Base-by-base conservation (phyloP, 92 coral and sea anemone species). In the Zoanthus sansibaricus region DNA sequence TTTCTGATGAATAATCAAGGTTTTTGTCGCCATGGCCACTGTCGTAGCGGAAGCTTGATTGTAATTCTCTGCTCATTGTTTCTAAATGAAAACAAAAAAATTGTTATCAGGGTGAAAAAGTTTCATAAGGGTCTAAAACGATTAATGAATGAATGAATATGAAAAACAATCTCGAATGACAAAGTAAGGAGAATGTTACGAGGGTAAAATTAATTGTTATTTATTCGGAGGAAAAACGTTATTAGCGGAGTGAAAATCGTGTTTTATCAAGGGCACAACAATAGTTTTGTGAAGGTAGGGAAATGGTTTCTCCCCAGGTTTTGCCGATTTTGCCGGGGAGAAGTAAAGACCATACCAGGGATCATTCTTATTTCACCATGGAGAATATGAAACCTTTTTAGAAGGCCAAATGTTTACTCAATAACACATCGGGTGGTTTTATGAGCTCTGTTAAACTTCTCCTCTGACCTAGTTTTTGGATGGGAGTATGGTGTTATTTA, bases 391-490 rank as follows among this genome's bases (percentile, higher is more conserved):
- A 77, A 77, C 54, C 69, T 77, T 74, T 72, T 72, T 47, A 74
- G n/a, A 74, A 74, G 78, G 48, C 94, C 94, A 89, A 92, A 89
- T 49, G 92, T 73, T 3, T 89, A 86, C 32, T 89, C 91, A 72
- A 89, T 86, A 4, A 89, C 37, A n/a, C 92, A 82, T 59, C 92
- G 70, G 62, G 92, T 92, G 56, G 33, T 44, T 69, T 92, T 89
- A 54, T 76, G 87, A 18, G 90, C 82, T 31, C 76, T 30, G 44
- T 89, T 92, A 33, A 86, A 89, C 45, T 79, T 52, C 32, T 87
- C 88, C 76, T 89, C 89, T 56, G 82, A 32, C 16, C 69, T 33
- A 51, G 87, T 79, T 42, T 78, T 69, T 9, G 93, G 94, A 6
- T 89, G 56, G 56, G 78, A 4, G 79, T 78, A 92, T 8, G 94